Base-by-base conservation (phyloP, 2,113 vertebrate species). In the Osmerus eperlanus region DNA sequence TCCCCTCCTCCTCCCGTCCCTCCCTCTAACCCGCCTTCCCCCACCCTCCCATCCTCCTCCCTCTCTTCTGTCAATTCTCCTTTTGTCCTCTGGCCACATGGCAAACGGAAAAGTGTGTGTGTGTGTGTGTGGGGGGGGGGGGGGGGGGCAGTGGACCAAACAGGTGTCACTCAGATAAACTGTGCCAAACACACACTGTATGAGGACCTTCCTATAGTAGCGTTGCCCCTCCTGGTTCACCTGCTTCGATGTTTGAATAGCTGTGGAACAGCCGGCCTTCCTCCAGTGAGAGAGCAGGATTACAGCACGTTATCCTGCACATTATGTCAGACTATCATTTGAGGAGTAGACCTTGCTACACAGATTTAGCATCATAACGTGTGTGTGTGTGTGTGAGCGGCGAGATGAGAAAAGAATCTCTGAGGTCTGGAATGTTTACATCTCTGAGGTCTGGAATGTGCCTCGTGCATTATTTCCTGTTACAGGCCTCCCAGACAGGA, bases 1-100 rank as follows among this genome's bases (percentile, higher is more conserved):
- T 28, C 21, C 28, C 14, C 55, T 18, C 65, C 51, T 65, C 71
- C 41, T 12, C 2, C 41, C 9, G 2, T 47, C 41, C 41, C 41
- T 47, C 41, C 32, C 41, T 12, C 41, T 12, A 9, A 11, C 41
- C 41, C 41, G 7, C 41, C 41, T 12, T 47, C 2, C 41, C 41
- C 41, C 41, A 8, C 41, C 41, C 41, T 47, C 41, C 41, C 41
- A 1, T 47, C 41, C 41, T 36, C 32, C 25, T 36, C 41, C 41
- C 41, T 15, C 55, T 18, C 65, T 53, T 56, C 47, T 65, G 68
- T 84, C 79, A 84, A 81, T 79, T 67, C 68, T 58, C 77, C 79
- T 74, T 81, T 79, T 84, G 82, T 84, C 58, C 55, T n/a, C 12
- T 18, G 21, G 55, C 79, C 79, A 75, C 72, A 79, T 78, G 76